phyloP scores from a whole-genome alignment of 2,888 invertebrate species.

The Adela reaumurella region DNA sequence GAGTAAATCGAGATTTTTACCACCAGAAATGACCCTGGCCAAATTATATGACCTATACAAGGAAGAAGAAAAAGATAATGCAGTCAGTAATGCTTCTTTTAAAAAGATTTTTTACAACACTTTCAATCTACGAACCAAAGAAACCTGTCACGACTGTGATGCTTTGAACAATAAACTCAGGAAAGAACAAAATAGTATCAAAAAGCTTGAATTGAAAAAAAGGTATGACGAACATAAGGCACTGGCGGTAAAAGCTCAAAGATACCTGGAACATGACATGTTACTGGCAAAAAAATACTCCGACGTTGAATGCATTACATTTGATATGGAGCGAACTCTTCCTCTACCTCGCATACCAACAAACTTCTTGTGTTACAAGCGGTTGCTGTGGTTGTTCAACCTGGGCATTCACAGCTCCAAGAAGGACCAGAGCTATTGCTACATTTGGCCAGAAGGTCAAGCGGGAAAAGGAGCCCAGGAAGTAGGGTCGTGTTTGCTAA shows the following conservation, averaged over 20 bases:
- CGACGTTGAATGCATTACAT: conserved; percentile 1
- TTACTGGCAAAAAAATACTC: conserved; percentile 1
- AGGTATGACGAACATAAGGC: background rate
- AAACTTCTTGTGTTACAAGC: background rate
- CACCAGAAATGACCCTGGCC: background rate
- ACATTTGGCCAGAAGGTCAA: conserved; percentile 1
- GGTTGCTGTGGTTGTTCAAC: conserved; percentile 1
- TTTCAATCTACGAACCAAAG: background rate
- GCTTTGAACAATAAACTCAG: background rate
- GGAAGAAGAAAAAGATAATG: conserved; percentile 2
- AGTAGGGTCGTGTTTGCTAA: background rate
- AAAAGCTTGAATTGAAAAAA: background rate
- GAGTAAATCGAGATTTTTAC: background rate
- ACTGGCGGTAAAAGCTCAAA: background rate
- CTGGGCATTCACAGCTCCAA: background rate
- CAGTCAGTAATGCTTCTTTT: conserved; percentile 1
- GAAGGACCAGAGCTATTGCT: conserved; percentile 1
- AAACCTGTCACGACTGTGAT: background rate
- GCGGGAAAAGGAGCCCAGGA: conserved; percentile 2
- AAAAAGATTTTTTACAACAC: conserved; percentile 2
- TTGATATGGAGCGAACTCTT: background rate
- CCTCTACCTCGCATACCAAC: background rate
- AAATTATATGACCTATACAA: conserved; percentile 1
- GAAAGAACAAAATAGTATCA: background rate
- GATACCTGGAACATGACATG: background rate